Base-by-base conservation (phyloP, 2,888 invertebrate genomes). In the Lochmaea capreae region DNA sequence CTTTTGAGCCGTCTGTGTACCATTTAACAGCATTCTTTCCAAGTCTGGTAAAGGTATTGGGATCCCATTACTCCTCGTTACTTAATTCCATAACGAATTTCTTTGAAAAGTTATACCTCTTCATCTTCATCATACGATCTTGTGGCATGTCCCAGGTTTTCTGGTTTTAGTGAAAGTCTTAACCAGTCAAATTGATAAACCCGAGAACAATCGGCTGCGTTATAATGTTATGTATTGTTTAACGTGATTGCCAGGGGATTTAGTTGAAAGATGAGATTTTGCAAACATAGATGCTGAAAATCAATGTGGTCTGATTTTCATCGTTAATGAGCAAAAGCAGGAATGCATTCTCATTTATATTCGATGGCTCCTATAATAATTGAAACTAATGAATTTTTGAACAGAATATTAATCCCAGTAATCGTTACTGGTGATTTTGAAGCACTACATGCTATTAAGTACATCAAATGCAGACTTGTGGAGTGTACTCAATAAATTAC, bases 231-330 rank as follows among this genome's bases (percentile, higher is more conserved):
- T 59, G 59, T 26, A 14, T 33, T 61, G 39, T 61, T 61, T 61
- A 33, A 14, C 61, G 8, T 63, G 62, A 63, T 63, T 63, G 62
- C 43, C 43, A 42, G 12, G 12, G 42, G 46, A 63, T 63, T 43
- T 43, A 11, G 18, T n/a, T 43, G 43, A 42, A 63, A 43, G 62
- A 63, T 63, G 26, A 63, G 18, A 63, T 43, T 8, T 43, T 16
- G 42, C 12, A 18, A 43, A 43, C 8, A 39, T 43, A 54, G 22
- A 11, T 63, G 43, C 43, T 63, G 62, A 6, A 18, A 63, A 43
- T 63, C 16, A 5, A 63, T 63, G 62, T 16, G 43, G 16, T 16
- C 43, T 42, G 62, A 43, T 63, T 63, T 39, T 39, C 33, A n/a
- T 39, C 14, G 33, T 61, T 18, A 61, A 61, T 61, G 39, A 39